Evolutionary conservation across 2,888 invertebrate species (phyloP).

Genomic region (Iphiclides podalirius): DNA sequence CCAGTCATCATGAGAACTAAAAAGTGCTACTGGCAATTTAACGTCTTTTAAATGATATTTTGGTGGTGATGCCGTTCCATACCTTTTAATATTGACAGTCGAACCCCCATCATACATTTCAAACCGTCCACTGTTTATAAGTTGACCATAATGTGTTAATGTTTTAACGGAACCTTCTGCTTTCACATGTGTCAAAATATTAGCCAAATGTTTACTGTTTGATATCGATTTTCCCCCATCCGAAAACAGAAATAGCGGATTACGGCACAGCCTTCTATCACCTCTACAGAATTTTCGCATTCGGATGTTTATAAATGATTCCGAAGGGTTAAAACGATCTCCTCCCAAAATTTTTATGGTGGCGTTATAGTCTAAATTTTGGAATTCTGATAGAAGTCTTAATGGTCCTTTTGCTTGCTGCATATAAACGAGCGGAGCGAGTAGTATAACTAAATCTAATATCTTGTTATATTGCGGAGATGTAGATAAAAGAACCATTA

Average conservation of each 20-base stretch:
- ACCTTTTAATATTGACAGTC: conserved; percentile 32
- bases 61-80: conserved; percentile 32
- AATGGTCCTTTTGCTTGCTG: conserved; percentile 43
- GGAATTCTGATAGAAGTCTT: conserved; percentile 36
- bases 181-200: conserved; percentile 32
- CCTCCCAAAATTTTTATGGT: conserved; percentile 34
- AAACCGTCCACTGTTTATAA: conserved; percentile 43
- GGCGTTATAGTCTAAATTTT: conserved; percentile 28
- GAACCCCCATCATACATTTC: conserved; percentile 41
- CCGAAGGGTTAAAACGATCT: conserved; percentile 33
- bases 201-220: conserved; percentile 25
- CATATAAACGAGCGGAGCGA: conserved; percentile 51
- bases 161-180: conserved; percentile 45
- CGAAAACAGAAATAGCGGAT: conserved; percentile 40
- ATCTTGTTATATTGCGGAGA: conserved; percentile 40
- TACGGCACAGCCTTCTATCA: conserved; percentile 34
- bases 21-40: conserved; percentile 38
- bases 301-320: conserved; percentile 32
- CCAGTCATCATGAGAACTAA: conserved; percentile 45
- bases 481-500: conserved; percentile 43
- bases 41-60: conserved; percentile 37
- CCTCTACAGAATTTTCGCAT: conserved; percentile 40
- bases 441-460: conserved; percentile 39
- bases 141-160: conserved; percentile 46
- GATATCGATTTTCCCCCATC: conserved; percentile 36